Evolutionary conservation across 2,888 invertebrate species (phyloP), one percentile per base, ranked within the genome.

Genomic region (Agrotis exclamationis): DNA sequence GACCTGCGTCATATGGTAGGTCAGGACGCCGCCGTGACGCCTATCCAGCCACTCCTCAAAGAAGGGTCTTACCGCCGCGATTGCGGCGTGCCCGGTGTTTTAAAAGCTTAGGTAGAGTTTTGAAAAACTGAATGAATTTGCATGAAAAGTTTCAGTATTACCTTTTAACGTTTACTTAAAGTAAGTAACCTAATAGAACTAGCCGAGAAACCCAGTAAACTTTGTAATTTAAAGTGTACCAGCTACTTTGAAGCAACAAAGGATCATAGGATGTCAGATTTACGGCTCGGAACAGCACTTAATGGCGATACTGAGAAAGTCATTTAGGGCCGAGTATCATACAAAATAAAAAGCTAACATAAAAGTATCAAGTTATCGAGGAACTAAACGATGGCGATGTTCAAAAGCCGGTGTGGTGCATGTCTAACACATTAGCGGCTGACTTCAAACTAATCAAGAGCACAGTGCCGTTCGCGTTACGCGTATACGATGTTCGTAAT

Each of bases 391-490:
- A 54, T 63, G 48, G 65, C 54, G 71, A 85, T 76, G 68, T 72
- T 76, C 78, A 79, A 77, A 84, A 79, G 69, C 63, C 60, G 54
- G 45, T 63, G 62, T 77, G 84, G 64, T 87, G 90, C 89, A 88
- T 92, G 91, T 90, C 87, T 88, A 85, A 88, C 92, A 90, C 93
- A 92, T 94, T 93, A 94, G 92, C 94, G 94, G 94, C 86, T 88
- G 90, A 93, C 94, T 94, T 95, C 93, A 95, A 95, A 95, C 96
- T 95, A 95, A 96, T 96, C 95, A 95, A 93, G 93, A 94, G 92
- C 93, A 92, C 89, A 89, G 93, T 90, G 89, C 90, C 89, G 90
- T 92, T 92, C 91, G 92, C 92, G 91, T 93, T 91, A 93, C 93
- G 93, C 94, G 92, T 93, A 94, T 94, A 93, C 93, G 91, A 92